Evolutionary conservation across 1,140 invertebrate species (phyloP), one percentile per base, ranked within the genome.

Genomic region (Centruroides vittatus): DNA sequence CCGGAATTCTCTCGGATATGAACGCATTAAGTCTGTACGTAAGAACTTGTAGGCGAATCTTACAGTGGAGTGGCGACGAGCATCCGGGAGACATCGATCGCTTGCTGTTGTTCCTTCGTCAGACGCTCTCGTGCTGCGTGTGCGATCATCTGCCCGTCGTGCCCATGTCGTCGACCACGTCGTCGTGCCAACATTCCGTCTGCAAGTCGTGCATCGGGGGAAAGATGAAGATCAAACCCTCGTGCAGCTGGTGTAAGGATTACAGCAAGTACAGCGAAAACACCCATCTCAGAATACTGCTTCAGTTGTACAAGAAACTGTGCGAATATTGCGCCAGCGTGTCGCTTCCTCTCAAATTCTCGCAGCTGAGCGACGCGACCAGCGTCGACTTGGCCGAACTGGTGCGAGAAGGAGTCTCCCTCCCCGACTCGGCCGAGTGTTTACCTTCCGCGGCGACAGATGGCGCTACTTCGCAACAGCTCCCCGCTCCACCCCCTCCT

Each of bases 231-330:
- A 75, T 92, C 23, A 88, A 86, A 70, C 88, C 89, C 1, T 81
- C 82, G 1, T 93, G 90, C 71, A 79, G 81, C 61, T 87, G 84
- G 81, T 94, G 90, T 73, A 86, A 86, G 73, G 85, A 89, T 69
- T 87, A 87, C 69, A 80, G 81, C 12, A 83, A 84, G 65, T 93
- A 92, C 73, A 76, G 81, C 34, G 88, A 92, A 73, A 92, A 93
- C 75, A 83, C 84, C 61, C 82, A 86, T 63, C 75, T 93, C 67
- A 78, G 85, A 58, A 84, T 88, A 69, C 74, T 92, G 34, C 71
- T 93, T 57, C 84, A 89, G 68, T 90, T 89, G 75, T 94, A 91
- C 70, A 89, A 89, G 74, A 88, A 88, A 66, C 76, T 93, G 10
- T 93, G 89, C 78, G 80, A 85, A 69, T 89, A 87, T 74, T 76